phyloP scores from a whole-genome alignment of 1,140 invertebrate species.

The Metopolophium dirhodum region DNA sequence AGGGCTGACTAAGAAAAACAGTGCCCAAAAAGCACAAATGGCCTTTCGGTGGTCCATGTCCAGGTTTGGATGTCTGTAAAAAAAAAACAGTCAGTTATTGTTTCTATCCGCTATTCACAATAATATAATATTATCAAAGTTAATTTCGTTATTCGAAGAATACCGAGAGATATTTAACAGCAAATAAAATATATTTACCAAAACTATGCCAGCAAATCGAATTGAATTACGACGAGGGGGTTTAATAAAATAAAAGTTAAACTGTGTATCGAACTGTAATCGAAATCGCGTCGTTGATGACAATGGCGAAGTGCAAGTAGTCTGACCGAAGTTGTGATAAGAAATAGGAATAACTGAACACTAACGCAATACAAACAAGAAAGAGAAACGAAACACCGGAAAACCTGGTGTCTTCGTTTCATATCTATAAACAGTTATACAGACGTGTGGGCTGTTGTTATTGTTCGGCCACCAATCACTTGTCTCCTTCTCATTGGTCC shows the following conservation, averaged over 20 bases:
- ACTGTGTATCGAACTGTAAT: too few relatives aligned
- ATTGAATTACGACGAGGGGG: not conserved
- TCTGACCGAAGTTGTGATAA: too few relatives aligned
- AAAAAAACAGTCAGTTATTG: not conserved
- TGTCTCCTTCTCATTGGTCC: constrained; percentile 67
- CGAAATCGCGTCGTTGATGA: not conserved
- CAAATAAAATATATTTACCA: not conserved
- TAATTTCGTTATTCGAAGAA: not conserved
- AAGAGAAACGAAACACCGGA: not conserved
- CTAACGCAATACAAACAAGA: not conserved
- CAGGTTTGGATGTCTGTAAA: not conserved
- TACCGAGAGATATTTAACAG: not conserved
- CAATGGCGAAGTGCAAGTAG: not conserved
- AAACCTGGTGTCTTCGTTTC: constrained; percentile 9
- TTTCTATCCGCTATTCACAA: too few relatives aligned
- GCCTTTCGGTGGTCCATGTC: constrained; percentile 30
- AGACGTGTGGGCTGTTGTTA: constrained; percentile 41
- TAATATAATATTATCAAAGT: not conserved
- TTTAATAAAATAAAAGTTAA: not conserved
- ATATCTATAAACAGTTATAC: constrained; percentile 50
- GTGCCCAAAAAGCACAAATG: constrained; percentile 25
- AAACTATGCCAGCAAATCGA: not conserved
- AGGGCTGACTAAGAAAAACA: not conserved
- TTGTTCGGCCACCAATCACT: constrained; percentile 61
- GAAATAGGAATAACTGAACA: not conserved